Conservation (phyloP, 2,888 invertebrate genomes). For the Chymomyza procnemis region DNA sequence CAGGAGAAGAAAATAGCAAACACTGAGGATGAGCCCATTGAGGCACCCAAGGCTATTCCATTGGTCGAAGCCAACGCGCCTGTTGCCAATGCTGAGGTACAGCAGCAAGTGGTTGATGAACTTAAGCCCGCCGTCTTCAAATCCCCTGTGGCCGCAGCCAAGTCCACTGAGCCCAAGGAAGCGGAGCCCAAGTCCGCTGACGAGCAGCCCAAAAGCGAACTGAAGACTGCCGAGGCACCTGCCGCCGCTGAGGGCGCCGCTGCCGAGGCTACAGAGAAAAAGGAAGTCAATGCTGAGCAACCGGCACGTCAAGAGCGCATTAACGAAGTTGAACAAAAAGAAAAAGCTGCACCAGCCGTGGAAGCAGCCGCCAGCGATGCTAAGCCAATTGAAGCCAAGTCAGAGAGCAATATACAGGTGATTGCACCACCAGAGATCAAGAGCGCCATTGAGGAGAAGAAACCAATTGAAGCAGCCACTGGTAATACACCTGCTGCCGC, state of each 20-base stretch:
- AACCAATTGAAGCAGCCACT: constrained; percentile 14
- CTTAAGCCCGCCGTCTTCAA: constrained; percentile 44
- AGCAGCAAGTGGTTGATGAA: constrained; percentile 46
- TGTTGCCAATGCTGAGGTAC: constrained; percentile 44
- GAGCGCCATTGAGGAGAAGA: constrained; percentile 24
- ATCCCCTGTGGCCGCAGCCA: constrained; percentile 27
- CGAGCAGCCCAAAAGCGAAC: constrained; percentile 30
- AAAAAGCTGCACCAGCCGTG: constrained; percentile 19
- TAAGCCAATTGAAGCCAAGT: constrained; percentile 11
- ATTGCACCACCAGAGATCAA: constrained; percentile 23
- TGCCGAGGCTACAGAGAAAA: constrained; percentile 36
- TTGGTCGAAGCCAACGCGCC: constrained; percentile 35
- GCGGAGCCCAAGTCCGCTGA: constrained; percentile 34
- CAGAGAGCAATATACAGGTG: constrained; percentile 42
- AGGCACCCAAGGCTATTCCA: constrained; percentile 56
- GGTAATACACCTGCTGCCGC: constrained; percentile 24
- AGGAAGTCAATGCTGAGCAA: constrained; percentile 42
- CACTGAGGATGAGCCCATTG: constrained; percentile 43
- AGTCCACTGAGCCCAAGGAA: constrained; percentile 47
- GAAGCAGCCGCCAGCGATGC: constrained; percentile 14
- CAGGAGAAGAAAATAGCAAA: constrained; percentile 46
- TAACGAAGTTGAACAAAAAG: constrained; percentile 36
- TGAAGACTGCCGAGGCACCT: constrained; percentile 34
- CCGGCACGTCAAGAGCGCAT: constrained; percentile 64
- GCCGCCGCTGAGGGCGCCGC: constrained; percentile 21